These are phyloP conservation scores for Pteropus rufus DNA, from an alignment of 2,797 vertebrate genomes.

Conservation along the genomic window DNA sequence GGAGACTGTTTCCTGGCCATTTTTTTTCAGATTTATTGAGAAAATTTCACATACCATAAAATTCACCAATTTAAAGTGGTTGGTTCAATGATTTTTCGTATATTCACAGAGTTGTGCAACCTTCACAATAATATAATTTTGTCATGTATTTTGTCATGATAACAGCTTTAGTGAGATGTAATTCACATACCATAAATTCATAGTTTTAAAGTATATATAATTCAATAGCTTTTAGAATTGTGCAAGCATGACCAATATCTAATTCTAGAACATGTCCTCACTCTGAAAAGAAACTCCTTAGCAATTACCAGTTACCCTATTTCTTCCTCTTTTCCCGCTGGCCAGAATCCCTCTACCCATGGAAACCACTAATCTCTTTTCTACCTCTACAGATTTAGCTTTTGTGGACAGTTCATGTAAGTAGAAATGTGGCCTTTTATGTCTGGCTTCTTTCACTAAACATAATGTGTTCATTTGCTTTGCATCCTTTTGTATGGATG, in stretches of 20 bases:
- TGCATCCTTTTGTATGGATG: not conserved
- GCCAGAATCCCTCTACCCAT: not conserved
- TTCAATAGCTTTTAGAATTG: not conserved
- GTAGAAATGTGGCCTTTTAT: not conserved
- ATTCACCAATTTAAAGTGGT: not conserved
- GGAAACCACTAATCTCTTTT: not conserved
- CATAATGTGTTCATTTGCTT: not conserved
- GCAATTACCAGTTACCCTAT: not conserved
- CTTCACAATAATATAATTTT: not conserved
- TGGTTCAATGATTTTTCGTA: not conserved
- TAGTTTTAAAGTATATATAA: not conserved
- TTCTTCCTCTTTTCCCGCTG: not conserved
- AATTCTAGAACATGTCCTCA: not conserved
- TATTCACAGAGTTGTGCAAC: not conserved
- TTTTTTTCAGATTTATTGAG: not conserved
- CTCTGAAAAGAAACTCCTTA: not conserved
- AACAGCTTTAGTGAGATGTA: not conserved
- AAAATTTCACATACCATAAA: constrained; percentile 3
- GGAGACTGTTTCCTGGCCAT: not conserved
- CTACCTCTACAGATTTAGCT: not conserved
- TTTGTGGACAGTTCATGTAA: not conserved
- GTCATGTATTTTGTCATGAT: not conserved
- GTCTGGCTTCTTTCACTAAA: not conserved
- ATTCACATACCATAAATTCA: not conserved
- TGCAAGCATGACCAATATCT: not conserved